These are phyloP conservation scores for Tenebrio molitor DNA, from an alignment of 1,140 invertebrate species.

Conservation along the genomic window DNA sequence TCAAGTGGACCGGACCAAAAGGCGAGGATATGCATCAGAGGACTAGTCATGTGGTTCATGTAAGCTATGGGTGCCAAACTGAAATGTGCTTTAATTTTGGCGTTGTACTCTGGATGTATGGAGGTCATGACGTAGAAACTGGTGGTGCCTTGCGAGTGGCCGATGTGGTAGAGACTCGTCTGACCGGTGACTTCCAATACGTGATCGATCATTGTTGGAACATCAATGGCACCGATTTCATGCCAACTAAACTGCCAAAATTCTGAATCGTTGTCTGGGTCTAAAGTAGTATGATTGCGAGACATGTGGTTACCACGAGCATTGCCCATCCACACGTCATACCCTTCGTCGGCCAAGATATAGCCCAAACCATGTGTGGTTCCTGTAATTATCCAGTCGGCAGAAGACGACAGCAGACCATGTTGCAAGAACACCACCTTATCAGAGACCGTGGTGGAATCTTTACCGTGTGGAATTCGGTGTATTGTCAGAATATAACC, in stretches of 20 bases:
- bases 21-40: slow-evolving; percentile 64
- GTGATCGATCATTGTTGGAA: slow-evolving; percentile 74
- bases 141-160: slow-evolving; percentile 79
- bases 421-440: slow-evolving; percentile 77
- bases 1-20: slow-evolving; percentile 39
- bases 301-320: slow-evolving; percentile 75
- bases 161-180: slow-evolving; percentile 72
- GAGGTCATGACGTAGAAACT: slow-evolving; percentile 69
- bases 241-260: slow-evolving; percentile 78
- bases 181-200: slow-evolving; percentile 68
- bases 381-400: slow-evolving; percentile 76
- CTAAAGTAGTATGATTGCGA: slow-evolving; percentile 64
- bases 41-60: slow-evolving; percentile 67
- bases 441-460: not conserved
- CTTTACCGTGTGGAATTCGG: slow-evolving; percentile 71
- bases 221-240: slow-evolving; percentile 73
- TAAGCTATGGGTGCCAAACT: slow-evolving; percentile 74
- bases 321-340: slow-evolving; percentile 83
- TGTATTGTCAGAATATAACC: slow-evolving; percentile 82
- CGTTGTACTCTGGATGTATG: slow-evolving; percentile 69
- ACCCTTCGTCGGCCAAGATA: slow-evolving; percentile 77
- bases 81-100: slow-evolving; percentile 70
- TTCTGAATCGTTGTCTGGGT: slow-evolving; percentile 62
- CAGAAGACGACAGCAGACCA: slow-evolving; percentile 78
- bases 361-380: slow-evolving; percentile 68